Conservation (phyloP, 2,113 vertebrate species). For the Hippocampus guttulatus region DNA sequence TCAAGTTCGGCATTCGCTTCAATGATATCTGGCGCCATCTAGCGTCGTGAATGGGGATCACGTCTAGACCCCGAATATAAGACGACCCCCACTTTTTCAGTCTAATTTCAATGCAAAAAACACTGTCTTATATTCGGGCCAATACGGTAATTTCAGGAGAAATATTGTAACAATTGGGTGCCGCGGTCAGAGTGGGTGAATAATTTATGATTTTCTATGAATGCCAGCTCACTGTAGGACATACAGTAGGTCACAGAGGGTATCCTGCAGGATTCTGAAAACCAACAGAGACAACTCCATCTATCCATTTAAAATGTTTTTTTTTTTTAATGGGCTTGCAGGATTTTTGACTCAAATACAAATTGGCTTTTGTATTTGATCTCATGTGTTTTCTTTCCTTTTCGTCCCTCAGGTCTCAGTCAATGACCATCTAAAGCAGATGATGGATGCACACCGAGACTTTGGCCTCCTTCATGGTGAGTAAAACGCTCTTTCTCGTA, state of each 20-base stretch:
- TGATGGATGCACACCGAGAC: slow-evolving; percentile 89
- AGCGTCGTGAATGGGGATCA: no score
- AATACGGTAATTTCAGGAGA: neutral
- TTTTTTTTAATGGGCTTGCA: neutral
- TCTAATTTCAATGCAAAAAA: no score
- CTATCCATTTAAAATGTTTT: no score
- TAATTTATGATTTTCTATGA: neutral
- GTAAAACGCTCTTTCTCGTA: slow-evolving; percentile 32
- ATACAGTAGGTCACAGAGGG: neutral
- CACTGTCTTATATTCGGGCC: no score
- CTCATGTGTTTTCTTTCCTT: neutral
- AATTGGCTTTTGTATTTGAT: neutral
- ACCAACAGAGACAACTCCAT: no score
- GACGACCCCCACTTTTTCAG: no score
- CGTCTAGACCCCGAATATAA: no score
- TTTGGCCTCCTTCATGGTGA: slow-evolving; percentile 89
- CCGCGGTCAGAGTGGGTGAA: neutral
- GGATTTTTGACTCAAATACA: neutral
- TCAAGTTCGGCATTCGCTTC: no score
- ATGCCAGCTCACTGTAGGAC: neutral
- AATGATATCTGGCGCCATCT: no score
- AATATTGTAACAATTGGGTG: neutral
- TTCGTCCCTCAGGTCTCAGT: slow-evolving; percentile 77
- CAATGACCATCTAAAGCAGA: slow-evolving; percentile 86
- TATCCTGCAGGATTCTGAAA: neutral